phyloP scores from a whole-genome alignment of 2,888 invertebrate species.

The Leptarthrus brevirostris region DNA sequence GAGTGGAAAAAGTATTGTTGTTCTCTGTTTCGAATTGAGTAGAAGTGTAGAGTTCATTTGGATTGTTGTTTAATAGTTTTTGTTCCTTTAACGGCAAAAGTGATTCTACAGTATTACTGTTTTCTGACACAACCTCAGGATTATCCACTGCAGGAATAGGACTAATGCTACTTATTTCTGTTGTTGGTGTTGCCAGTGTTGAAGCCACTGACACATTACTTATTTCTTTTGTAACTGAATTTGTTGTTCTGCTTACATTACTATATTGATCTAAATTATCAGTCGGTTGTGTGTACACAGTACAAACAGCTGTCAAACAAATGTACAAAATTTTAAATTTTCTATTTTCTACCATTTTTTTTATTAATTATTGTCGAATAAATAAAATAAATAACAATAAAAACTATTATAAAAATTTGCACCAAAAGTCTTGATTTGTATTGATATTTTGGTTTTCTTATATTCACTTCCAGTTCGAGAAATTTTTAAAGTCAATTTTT shows the following conservation, averaged over 20 bases:
- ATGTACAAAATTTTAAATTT: not conserved
- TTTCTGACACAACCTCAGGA: too few relatives aligned
- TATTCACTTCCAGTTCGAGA: not conserved
- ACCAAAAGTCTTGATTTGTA: not conserved
- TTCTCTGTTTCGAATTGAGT: too few relatives aligned
- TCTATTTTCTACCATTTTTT: not conserved
- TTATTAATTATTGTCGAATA: not conserved
- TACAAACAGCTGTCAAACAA: not conserved
- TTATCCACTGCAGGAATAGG: too few relatives aligned
- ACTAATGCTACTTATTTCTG: too few relatives aligned
- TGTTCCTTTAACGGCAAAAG: too few relatives aligned
- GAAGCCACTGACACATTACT: too few relatives aligned
- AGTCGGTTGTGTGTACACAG: not conserved
- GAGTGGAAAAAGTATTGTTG: too few relatives aligned
- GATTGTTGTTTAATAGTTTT: too few relatives aligned
- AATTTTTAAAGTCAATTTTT: not conserved
- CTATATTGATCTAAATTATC: not conserved
- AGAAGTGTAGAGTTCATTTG: too few relatives aligned
- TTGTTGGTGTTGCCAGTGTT: too few relatives aligned
- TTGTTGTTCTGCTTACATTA: not conserved
- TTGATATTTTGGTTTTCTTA: not conserved
- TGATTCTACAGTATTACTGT: too few relatives aligned
- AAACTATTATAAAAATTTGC: not conserved
- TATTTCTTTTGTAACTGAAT: not conserved
- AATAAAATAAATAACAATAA: conserved; percentile 3